phyloP scores from a whole-genome alignment of 2,888 invertebrate species.

The Mylabris sibirica region DNA sequence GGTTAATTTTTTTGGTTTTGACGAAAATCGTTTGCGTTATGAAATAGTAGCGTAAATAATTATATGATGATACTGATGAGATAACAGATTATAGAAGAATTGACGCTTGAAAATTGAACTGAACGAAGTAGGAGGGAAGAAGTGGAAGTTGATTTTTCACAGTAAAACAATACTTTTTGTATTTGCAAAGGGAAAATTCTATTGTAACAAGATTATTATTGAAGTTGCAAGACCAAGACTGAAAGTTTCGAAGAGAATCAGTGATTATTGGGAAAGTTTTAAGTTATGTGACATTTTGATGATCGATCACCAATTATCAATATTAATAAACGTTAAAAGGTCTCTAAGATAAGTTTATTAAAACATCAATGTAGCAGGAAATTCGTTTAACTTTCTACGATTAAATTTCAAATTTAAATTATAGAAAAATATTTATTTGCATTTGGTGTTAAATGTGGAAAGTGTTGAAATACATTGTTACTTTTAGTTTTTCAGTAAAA shows the following conservation, averaged over 20 bases:
- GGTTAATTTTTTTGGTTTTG: not conserved
- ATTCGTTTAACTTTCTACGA: not conserved
- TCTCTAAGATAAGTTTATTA: not conserved
- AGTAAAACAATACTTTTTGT: too few relatives aligned
- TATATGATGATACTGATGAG: not conserved
- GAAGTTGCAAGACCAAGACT: not conserved
- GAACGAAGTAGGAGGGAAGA: too few relatives aligned
- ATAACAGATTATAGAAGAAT: not conserved
- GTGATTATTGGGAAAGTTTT: not conserved
- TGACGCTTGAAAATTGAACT: not conserved
- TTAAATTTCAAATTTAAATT: not conserved
- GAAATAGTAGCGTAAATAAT: slow-evolving; percentile 5
- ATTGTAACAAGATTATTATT: not conserved
- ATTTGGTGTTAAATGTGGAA: not conserved
- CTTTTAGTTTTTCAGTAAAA: too few relatives aligned
- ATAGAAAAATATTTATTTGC: not conserved
- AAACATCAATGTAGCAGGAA: not conserved
- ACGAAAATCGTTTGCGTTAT: not conserved
- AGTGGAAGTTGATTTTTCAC: too few relatives aligned
- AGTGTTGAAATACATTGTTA: too few relatives aligned
- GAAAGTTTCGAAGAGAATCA: too few relatives aligned
- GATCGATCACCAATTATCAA: not conserved
- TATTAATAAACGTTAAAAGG: not conserved
- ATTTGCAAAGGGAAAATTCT: too few relatives aligned
- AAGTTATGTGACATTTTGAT: not conserved